These are phyloP conservation scores for Nestor notabilis DNA, from an alignment of 2,113 vertebrate genomes.

Conservation along the genomic window DNA sequence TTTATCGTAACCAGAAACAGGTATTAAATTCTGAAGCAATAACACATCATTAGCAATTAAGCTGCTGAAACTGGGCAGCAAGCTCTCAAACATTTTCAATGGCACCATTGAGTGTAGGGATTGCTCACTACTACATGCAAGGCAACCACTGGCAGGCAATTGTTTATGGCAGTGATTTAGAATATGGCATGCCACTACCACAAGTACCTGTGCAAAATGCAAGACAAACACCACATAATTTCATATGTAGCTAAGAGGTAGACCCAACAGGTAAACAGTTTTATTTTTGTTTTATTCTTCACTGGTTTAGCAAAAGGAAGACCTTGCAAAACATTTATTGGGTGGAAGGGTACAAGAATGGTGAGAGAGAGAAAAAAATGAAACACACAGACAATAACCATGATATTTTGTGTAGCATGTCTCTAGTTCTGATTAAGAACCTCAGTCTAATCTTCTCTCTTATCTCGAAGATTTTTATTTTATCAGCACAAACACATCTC, in stretches of 20 bases:
- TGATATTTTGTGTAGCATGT: neutral
- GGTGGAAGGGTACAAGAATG: neutral
- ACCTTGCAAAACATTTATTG: neutral
- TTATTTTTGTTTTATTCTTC: neutral
- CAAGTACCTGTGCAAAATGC: neutral
- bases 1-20: conserved; percentile 24
- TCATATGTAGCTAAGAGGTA: neutral
- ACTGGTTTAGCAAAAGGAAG: neutral
- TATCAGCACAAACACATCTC: neutral
- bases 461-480: neutral
- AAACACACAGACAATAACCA: neutral
- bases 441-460: neutral
- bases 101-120: neutral
- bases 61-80: neutral
- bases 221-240: neutral
- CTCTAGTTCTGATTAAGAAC: neutral
- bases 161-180: neutral
- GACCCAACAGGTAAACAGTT: neutral
- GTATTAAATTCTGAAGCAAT: conserved; percentile 44
- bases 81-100: neutral
- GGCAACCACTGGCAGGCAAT: neutral
- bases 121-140: neutral
- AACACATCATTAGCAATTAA: conserved; percentile 39
- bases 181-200: neutral
- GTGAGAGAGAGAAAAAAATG: neutral